phyloP scores from a whole-genome alignment of 2,888 invertebrate genomes.

The Macroteleia sp. region DNA sequence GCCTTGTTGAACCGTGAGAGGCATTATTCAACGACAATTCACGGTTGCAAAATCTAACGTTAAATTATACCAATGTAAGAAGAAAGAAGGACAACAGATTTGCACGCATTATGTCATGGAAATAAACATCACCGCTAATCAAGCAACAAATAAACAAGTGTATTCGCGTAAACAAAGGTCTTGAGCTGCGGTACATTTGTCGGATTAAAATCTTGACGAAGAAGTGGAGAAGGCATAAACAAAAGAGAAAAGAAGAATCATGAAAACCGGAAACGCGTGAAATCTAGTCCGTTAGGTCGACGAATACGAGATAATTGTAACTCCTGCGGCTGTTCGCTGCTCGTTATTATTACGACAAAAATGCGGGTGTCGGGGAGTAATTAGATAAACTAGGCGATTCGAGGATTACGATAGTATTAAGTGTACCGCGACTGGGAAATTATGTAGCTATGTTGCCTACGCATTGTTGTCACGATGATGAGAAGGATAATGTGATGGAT shows the following conservation, averaged over 20 bases:
- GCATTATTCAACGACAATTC: too few species aligned
- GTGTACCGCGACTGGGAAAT: slow-evolving; percentile 55
- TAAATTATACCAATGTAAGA: too few species aligned
- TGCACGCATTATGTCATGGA: too few species aligned
- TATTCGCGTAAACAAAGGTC: too few species aligned
- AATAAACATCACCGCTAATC: too few species aligned
- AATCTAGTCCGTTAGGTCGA: slow-evolving; percentile 59
- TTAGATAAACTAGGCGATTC: slow-evolving; percentile 47
- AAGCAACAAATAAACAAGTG: too few species aligned
- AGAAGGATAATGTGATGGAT: slow-evolving; percentile 34
- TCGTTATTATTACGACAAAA: slow-evolving; percentile 48
- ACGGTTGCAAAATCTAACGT: too few species aligned
- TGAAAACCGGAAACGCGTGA: slow-evolving; percentile 57
- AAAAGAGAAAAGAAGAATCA: slow-evolving; percentile 60
- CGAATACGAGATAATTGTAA: slow-evolving; percentile 49
- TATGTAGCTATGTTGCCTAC: slow-evolving; percentile 47
- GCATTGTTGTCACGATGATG: slow-evolving; percentile 50
- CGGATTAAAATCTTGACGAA: slow-evolving; percentile 35
- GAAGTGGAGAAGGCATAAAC: slow-evolving; percentile 14
- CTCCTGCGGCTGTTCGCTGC: slow-evolving; percentile 27
- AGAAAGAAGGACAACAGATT: too few species aligned
- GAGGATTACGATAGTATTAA: slow-evolving; percentile 40
- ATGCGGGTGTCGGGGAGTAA: slow-evolving; percentile 21
- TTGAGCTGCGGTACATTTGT: slow-evolving; percentile 34
- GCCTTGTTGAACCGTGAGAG: too few species aligned